Conservation (phyloP, 2,797 vertebrate species). For the Decapterus maruadsi region DNA sequence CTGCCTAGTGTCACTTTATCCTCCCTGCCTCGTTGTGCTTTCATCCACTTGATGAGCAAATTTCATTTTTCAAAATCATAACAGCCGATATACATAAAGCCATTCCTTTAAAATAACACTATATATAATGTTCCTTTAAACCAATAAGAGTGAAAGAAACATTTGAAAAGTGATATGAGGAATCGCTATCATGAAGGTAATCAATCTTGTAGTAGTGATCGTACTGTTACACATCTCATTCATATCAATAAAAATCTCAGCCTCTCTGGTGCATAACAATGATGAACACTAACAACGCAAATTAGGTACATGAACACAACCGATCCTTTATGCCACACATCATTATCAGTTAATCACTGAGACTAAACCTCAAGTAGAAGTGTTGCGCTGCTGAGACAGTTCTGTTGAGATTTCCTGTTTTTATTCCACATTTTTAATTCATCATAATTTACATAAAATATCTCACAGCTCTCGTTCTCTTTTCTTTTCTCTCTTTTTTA, state of each 20-base stretch:
- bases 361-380: neutral
- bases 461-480: constrained; percentile 30
- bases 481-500: neutral
- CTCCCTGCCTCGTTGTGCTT: neutral
- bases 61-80: neutral
- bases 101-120: neutral
- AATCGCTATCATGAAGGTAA: no score
- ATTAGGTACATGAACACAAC: neutral
- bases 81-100: neutral
- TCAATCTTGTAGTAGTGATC: no score
- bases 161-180: no score
- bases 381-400: neutral
- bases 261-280: neutral
- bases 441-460: constrained; percentile 61
- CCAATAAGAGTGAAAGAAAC: neutral
- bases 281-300: neutral
- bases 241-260: neutral
- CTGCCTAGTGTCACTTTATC: constrained; percentile 17
- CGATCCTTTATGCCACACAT: neutral
- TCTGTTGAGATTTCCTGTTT: constrained; percentile 20
- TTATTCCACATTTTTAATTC: constrained; percentile 38
- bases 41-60: neutral
- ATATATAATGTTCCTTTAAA: neutral
- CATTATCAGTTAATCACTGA: neutral
- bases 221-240: constrained; percentile 18